Conservation (phyloP, 2,797 vertebrate genomes). For the Sebastolobus altivelis region DNA sequence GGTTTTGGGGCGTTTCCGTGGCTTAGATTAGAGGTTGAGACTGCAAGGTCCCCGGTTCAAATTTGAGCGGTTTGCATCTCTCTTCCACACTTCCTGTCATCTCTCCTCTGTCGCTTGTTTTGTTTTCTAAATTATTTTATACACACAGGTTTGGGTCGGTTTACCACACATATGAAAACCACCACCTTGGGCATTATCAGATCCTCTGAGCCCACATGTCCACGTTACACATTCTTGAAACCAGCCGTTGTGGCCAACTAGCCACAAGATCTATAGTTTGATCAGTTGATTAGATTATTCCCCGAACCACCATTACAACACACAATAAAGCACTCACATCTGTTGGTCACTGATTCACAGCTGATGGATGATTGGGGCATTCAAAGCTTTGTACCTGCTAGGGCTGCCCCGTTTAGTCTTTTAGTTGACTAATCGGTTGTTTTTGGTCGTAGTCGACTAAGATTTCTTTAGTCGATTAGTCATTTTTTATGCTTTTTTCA, state of each 20-base stretch:
- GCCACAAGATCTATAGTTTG: conserved; percentile 86
- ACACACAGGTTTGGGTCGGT: too few species aligned
- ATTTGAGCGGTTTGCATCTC: too few species aligned
- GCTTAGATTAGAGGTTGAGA: neutral
- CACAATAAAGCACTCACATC: neutral
- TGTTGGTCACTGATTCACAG: conserved; percentile 28
- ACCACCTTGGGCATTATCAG: neutral
- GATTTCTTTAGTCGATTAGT: too few species aligned
- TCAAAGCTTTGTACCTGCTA: conserved; percentile 47
- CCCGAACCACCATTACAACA: conserved; percentile 71
- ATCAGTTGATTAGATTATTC: conserved; percentile 92
- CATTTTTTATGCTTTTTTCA: too few species aligned
- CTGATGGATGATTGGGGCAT: conserved; percentile 71
- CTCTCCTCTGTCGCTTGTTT: fast-evolving
- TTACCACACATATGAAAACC: neutral
- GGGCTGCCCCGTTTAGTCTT: too few species aligned
- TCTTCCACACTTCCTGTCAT: too few species aligned
- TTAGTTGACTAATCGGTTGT: too few species aligned
- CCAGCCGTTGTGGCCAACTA: conserved; percentile 77
- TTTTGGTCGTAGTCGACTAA: too few species aligned
- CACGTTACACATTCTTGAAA: too few species aligned
- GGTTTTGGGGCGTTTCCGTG: neutral
- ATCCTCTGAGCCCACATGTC: neutral
- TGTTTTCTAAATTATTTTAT: too few species aligned
- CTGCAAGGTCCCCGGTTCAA: fast-evolving